phyloP scores from a whole-genome alignment of 2,888 invertebrate genomes.

The Drosophila infuscata region DNA sequence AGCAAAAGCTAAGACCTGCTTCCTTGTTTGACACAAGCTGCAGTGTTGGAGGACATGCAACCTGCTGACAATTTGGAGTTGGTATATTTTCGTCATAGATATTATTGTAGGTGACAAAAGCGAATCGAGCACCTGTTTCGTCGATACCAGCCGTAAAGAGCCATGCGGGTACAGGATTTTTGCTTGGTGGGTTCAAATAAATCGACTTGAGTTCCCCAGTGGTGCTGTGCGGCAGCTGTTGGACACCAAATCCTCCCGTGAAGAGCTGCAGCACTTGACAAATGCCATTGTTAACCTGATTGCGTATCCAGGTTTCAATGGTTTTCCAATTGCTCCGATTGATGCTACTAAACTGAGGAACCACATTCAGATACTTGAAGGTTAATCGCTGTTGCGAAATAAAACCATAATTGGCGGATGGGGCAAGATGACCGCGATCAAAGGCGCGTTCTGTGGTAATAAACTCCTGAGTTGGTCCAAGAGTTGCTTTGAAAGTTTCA shows the following conservation, averaged over 20 bases:
- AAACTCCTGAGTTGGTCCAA: constrained; percentile 38
- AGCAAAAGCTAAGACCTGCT: constrained; percentile 45
- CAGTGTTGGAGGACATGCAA: constrained; percentile 21
- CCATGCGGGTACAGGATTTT: constrained; percentile 56
- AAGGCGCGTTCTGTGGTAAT: constrained; percentile 45
- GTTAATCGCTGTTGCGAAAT: constrained; percentile 83
- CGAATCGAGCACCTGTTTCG: constrained; percentile 1
- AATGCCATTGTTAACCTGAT: constrained; percentile 3
- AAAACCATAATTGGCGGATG: constrained; percentile 86
- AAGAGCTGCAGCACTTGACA: constrained; percentile 34
- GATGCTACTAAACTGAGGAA: constrained; percentile 86
- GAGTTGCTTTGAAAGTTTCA: constrained; percentile 33
- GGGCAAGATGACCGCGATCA: constrained; percentile 86
- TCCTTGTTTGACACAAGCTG: neutral
- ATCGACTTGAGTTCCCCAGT: constrained; percentile 11
- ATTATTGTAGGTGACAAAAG: constrained; percentile 57
- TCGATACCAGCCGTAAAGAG: constrained; percentile 49
- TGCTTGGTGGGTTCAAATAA: constrained; percentile 16
- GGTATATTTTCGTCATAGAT: constrained; percentile 1
- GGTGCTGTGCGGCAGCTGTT: constrained; percentile 16
- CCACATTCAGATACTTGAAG: constrained; percentile 86
- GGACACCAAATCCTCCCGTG: constrained; percentile 45
- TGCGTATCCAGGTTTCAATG: constrained; percentile 84
- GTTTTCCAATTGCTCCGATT: constrained; percentile 87
- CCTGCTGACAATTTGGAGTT: constrained; percentile 9